A percentile compares a stretch with the other conserved stretches of the same genome.
These are phyloP conservation scores for Tetragonisca angustula DNA, from an alignment of 2,888 invertebrate species.

Conservation along the genomic window DNA sequence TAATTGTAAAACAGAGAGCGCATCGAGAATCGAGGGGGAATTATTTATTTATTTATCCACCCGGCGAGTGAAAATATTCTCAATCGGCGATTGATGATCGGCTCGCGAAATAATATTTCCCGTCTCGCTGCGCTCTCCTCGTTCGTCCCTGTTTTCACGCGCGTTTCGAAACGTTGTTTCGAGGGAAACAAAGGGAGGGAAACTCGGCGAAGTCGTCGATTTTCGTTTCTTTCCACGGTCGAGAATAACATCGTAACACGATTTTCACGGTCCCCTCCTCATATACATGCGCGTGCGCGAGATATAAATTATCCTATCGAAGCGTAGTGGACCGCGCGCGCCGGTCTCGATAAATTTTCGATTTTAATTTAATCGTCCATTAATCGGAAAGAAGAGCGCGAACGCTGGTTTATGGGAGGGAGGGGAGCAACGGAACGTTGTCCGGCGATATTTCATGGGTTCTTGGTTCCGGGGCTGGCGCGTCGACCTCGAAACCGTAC, in stretches of 20 bases:
- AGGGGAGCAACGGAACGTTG: not conserved
- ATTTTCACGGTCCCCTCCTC: not conserved
- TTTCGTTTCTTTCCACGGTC: not conserved
- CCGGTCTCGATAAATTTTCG: conserved; percentile 5
- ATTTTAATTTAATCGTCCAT: conserved; percentile 25
- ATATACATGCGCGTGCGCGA: not conserved
- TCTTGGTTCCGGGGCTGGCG: conserved; percentile 5
- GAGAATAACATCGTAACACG: not conserved
- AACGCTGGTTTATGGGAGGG: not conserved
- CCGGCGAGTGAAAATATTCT: not conserved
- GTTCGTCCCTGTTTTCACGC: not conserved
- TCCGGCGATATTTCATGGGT: conserved; percentile 9
- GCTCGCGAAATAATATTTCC: not conserved
- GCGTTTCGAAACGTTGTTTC: not conserved
- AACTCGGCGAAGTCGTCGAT: not conserved
- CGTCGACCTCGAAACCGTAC: conserved; percentile 23
- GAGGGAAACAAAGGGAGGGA: not conserved
- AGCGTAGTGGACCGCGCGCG: too few species aligned
- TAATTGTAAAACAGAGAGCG: not conserved
- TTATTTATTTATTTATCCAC: not conserved
- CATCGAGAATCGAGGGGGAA: not conserved
- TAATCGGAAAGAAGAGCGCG: not conserved
- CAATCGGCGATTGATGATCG: not conserved
- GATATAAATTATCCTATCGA: conserved; percentile 9
- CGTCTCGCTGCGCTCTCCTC: not conserved